Base-by-base conservation (phyloP, 1,140 invertebrate species). In the Radopholus similis region DNA sequence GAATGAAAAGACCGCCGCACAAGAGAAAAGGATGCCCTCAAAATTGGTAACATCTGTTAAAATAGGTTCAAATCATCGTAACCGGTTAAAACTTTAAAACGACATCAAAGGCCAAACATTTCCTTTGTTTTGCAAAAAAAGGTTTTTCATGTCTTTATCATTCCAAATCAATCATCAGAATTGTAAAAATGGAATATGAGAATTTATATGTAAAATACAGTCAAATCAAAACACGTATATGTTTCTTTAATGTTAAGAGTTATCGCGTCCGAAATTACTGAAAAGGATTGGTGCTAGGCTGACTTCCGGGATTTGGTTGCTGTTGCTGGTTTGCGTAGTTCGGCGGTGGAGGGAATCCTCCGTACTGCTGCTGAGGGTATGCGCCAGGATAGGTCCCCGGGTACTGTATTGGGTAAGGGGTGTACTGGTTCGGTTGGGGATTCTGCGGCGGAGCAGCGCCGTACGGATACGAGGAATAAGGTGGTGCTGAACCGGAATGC, bases 321-420 rank as follows among this genome's bases (percentile, higher is more conserved):
- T 72, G 68, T 37, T 71, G 69, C n/a, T 64, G 65, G 26, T 51
- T 38, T 21, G 42, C 38, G 34, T 18, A 34, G 2, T n/a, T 37
- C 8, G 66, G 70, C 6, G 28, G 70, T 34, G 66, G 72, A 4
- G 70, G 70, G 47, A 15, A 68, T 21, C 37, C 51, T 15, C 64
- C 71, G 23, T 32, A 70, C 23, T 72, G 72, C 30, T 66, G 71
- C 11, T 37, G 64, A 23, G 51, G 59, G 26, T 30, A 56, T 28
- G 70, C 70, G 4, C 70, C 70, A 4, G 70, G 70, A 74, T 72
- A 72, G 6, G 70, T 72, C 23, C 60, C 63, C 5, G 70, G 70
- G 55, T 72, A 72, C 30, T 66, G 42, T 23, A 72, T 53, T 26
- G 70, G 70, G 42, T 72, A 72, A 5, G 70, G 70, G n/a, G 70